phyloP scores from a whole-genome alignment of 2,113 vertebrate genomes.

The Ageneiosus marmoratus region DNA sequence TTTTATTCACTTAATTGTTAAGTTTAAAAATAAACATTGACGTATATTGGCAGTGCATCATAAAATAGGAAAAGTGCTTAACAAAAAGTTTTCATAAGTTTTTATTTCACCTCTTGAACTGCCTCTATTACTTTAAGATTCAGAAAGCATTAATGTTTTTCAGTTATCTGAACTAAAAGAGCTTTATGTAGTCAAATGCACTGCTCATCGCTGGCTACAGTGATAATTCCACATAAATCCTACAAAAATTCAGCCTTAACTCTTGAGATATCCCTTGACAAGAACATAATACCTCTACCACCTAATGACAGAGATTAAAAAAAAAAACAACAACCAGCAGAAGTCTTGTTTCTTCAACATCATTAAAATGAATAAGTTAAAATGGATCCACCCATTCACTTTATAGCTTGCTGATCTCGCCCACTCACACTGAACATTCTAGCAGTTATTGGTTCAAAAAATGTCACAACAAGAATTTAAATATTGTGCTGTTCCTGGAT shows the following conservation, averaged over 20 bases:
- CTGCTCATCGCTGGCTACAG: background rate
- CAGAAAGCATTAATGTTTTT: background rate
- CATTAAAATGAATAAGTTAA: background rate
- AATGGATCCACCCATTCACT: background rate
- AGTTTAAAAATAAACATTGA: background rate
- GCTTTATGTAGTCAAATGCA: background rate
- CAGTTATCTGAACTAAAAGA: background rate
- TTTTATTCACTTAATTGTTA: background rate
- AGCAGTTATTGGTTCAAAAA: background rate
- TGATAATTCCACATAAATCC: background rate
- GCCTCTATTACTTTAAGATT: background rate
- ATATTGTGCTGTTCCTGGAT: background rate
- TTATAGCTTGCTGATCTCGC: background rate
- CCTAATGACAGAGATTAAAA: background rate
- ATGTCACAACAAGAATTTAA: background rate
- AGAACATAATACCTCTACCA: background rate
- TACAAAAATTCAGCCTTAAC: background rate
- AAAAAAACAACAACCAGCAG: too few relatives aligned
- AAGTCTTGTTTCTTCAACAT: background rate
- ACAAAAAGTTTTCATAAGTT: background rate
- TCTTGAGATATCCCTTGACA: background rate
- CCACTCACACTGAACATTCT: background rate
- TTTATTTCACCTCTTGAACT: background rate
- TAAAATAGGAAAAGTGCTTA: background rate
- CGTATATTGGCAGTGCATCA: background rate